A percentile compares a stretch with the other conserved stretches of the same genome.
These are phyloP conservation scores for Pangasius macronema DNA, from an alignment of 2,797 vertebrate species.

Conservation along the genomic window DNA sequence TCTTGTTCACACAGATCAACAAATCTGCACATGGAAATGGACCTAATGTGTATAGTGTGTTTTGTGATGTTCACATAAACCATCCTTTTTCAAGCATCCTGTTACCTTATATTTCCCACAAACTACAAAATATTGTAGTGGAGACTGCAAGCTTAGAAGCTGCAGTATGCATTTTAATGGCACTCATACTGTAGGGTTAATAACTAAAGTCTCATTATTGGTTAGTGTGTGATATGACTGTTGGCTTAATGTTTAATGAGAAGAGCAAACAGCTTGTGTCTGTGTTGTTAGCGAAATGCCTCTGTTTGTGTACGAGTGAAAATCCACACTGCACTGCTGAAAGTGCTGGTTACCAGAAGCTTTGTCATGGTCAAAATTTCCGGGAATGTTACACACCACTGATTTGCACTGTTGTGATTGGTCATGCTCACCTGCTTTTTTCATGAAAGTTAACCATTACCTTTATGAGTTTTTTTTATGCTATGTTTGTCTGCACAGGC, in stretches of 20 bases:
- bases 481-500: not conserved
- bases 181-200: slow-evolving; percentile 32
- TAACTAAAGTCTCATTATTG: slow-evolving; percentile 35
- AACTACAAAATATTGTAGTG: slow-evolving; percentile 2
- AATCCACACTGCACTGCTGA: slow-evolving; percentile 12
- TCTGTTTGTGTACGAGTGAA: slow-evolving; percentile 27
- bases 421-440: slow-evolving; percentile 1
- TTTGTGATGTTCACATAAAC: slow-evolving; percentile 19
- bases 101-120: slow-evolving; percentile 20
- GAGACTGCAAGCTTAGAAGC: slow-evolving; percentile 36
- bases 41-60: slow-evolving; percentile 30
- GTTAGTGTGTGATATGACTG: slow-evolving; percentile 34
- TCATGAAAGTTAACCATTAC: slow-evolving; percentile 14
- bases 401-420: slow-evolving; percentile 24
- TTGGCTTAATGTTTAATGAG: slow-evolving; percentile 39
- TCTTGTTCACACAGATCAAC: slow-evolving; percentile 25
- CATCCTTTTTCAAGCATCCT: slow-evolving; percentile 12
- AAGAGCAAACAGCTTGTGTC: slow-evolving; percentile 35
- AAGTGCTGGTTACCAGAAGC: slow-evolving; percentile 23
- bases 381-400: slow-evolving; percentile 16
- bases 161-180: slow-evolving; percentile 28
- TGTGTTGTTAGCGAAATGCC: slow-evolving; percentile 33
- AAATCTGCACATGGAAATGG: slow-evolving; percentile 17
- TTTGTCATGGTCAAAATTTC: slow-evolving; percentile 18
- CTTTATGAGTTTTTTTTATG: not conserved